Evolutionary conservation across 2,888 invertebrate species (phyloP), one percentile per base, ranked within the genome.

Genomic region (Lepidocyrtinus sp.): DNA sequence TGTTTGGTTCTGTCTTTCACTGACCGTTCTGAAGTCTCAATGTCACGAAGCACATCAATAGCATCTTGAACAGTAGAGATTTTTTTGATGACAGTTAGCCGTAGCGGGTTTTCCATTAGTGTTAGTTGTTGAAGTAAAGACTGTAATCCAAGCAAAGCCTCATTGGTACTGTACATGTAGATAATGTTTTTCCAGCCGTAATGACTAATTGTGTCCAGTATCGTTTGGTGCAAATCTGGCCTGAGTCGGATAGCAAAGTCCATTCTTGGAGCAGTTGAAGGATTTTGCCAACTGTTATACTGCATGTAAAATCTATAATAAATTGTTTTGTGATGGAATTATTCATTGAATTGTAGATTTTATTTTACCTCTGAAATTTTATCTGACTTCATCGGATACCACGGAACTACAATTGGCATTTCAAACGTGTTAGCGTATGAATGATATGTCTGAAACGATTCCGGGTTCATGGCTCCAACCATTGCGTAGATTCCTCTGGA

Each of bases 371-470:
- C 75, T n/a, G 81, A 72, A 19, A 81, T 67, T 59, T 76, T 76
- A 12, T 76, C 76, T 19, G 78, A 63, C 25, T 82, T 83, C 61
- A 82, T 68, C 0, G 96, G 96, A 88, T 96, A 96, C 96, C 96
- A 96, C 12, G 96, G 96, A 59, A 96, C 96, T 82, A 96, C 93
- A 89, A 96, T 96, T 36, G 96, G 96, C 95, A 96, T 96, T 90
- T 97, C 96, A 89, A 97, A 97, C 68, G 96, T 96, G 89, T 97
- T 96, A 88, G 95, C 95, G 90, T 96, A 97, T 9, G 96, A 96
- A 89, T 96, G 96, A 69, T 97, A 91, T 1, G 96, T 96, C 89
- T 96, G 96, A 88, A 96, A 97, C 15, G 96, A 96, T 88, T 96
- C 96, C 26, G 96, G 95, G 72, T 95, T 95, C 64, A 96, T 96